Conservation (phyloP, 2,113 vertebrate genomes). For the Scatophagus argus region DNA sequence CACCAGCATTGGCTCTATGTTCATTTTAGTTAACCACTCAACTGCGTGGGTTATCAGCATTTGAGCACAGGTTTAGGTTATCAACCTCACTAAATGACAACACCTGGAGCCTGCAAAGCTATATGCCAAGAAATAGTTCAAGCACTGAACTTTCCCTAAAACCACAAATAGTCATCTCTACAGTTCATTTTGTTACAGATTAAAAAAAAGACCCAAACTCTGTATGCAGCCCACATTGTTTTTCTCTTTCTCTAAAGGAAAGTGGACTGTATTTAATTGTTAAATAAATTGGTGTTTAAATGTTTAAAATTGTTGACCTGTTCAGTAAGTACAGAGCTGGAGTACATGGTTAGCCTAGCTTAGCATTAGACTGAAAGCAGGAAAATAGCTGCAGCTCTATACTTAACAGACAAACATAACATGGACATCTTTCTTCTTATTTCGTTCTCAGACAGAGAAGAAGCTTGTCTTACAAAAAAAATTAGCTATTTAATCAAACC, state of each 20-base stretch:
- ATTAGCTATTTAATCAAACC: not conserved
- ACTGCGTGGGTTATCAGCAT: not conserved
- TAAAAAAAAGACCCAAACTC: not conserved
- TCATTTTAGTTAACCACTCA: not conserved
- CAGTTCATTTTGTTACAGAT: not conserved
- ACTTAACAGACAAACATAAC: not conserved
- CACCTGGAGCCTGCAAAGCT: not conserved
- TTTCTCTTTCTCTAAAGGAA: not conserved
- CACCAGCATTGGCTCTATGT: slow-evolving; percentile 9
- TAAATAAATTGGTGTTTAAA: too few species aligned
- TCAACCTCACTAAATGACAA: not conserved
- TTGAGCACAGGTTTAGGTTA: not conserved
- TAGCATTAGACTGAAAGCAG: not conserved
- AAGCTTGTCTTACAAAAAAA: not conserved
- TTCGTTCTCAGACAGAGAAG: not conserved
- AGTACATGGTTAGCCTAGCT: not conserved
- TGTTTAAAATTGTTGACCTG: too few species aligned
- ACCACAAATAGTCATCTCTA: too few species aligned
- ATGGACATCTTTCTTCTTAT: not conserved
- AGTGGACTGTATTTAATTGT: not conserved
- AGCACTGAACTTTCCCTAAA: not conserved
- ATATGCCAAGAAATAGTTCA: too few species aligned
- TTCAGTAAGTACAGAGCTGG: not conserved
- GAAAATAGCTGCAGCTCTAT: not conserved
- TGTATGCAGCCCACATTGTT: not conserved